Conservation (phyloP, 2,113 vertebrate genomes). For the Oriolus oriolus region DNA sequence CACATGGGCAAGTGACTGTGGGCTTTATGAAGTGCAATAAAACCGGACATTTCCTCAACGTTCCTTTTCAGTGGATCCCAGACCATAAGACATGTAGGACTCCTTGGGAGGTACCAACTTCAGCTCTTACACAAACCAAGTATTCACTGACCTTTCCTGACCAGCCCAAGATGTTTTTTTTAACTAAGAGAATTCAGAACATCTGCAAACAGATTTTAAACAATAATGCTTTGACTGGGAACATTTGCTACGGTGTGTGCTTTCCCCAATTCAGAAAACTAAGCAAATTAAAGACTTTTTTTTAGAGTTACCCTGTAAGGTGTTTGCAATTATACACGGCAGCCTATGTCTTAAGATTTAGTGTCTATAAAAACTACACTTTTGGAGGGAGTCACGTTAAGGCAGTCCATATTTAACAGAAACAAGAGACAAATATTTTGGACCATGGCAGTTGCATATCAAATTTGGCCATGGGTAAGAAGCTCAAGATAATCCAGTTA, state of each 20-base stretch:
- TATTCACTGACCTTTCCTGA: background rate
- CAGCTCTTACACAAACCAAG: background rate
- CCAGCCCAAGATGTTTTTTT: background rate
- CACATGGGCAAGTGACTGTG: background rate
- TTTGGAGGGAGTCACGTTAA: background rate
- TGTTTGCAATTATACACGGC: background rate
- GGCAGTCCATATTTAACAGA: background rate
- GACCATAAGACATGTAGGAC: background rate
- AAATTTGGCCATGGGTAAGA: background rate
- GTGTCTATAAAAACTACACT: background rate
- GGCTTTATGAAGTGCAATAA: background rate
- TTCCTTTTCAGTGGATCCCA: background rate
- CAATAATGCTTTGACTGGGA: background rate
- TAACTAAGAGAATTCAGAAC: background rate
- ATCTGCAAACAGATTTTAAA: background rate
- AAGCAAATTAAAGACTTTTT: background rate
- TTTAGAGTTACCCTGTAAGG: background rate
- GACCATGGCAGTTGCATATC: background rate
- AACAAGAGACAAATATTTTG: background rate
- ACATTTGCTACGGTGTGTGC: background rate
- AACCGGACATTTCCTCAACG: fast-evolving
- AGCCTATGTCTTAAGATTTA: background rate
- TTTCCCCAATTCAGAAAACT: background rate
- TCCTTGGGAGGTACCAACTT: background rate
- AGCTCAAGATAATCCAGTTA: background rate